Conservation (phyloP, 2,888 invertebrate species). For the Drosophila paranaensis region DNA sequence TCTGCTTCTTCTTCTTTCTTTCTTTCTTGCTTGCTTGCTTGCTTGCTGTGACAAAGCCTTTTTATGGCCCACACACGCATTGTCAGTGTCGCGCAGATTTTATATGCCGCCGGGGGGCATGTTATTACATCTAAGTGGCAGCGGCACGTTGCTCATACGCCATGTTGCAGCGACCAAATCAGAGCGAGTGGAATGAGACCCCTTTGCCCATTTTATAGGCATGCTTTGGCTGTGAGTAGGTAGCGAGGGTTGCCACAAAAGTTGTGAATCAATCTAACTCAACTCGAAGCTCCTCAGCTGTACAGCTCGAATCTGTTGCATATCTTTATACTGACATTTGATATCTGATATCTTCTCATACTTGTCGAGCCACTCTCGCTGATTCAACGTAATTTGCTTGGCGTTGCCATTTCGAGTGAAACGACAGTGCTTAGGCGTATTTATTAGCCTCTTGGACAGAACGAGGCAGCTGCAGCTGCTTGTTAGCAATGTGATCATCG, state of each 20-base stretch:
- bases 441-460: conserved; percentile 65
- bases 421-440: conserved; percentile 69
- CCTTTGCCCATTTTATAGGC: conserved; percentile 42
- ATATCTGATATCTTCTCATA: background rate
- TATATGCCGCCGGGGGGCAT: conserved; percentile 58
- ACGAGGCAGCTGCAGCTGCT: conserved; percentile 51
- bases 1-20: conserved; percentile 27
- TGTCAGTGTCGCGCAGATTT: conserved; percentile 60
- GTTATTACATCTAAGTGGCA: conserved; percentile 73
- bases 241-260: conserved; percentile 18
- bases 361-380: conserved; percentile 30
- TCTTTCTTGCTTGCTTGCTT: background rate
- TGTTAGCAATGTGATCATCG: conserved; percentile 61
- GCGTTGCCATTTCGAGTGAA: conserved; percentile 63
- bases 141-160: conserved; percentile 62
- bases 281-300: background rate
- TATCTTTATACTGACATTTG: background rate
- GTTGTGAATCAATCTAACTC: background rate
- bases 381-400: conserved; percentile 70
- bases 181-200: conserved; percentile 10
- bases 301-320: too few species aligned
- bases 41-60: conserved; percentile 40
- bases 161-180: conserved; percentile 53
- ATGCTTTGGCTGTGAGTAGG: conserved; percentile 10
- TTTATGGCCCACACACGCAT: conserved; percentile 68